Conservation (phyloP, 2,888 invertebrate genomes). For the Mycalesis mineus region DNA sequence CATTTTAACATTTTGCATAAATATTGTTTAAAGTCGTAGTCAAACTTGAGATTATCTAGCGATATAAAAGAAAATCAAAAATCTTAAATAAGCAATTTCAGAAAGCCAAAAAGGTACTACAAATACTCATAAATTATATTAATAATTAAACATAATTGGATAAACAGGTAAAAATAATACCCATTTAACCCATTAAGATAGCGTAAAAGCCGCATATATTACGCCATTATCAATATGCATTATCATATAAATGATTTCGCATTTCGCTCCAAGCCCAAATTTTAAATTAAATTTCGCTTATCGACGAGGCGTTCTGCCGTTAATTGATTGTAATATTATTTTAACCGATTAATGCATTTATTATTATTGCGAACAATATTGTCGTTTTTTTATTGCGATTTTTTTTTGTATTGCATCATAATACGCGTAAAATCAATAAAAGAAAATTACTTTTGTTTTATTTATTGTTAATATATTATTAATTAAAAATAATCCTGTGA, state of each 20-base stretch:
- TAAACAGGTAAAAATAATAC: background rate
- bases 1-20: no score
- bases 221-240: conserved; percentile 20
- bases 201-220: conserved; percentile 14
- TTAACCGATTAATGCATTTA: conserved; percentile 3
- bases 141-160: background rate
- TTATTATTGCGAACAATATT: background rate
- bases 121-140: background rate
- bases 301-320: conserved; percentile 1
- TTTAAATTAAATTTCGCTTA: conserved; percentile 16
- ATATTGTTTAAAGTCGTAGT: no score
- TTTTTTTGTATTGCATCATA: background rate
- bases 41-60: no score
- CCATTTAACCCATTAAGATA: conserved; percentile 18
- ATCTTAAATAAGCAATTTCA: no score
- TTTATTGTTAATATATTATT: no score
- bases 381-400: background rate
- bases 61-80: no score
- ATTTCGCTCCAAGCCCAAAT: conserved; percentile 9
- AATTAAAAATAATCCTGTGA: no score
- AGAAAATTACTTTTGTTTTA: no score
- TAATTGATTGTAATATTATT: conserved; percentile 14
- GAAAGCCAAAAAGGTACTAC: no score
- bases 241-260: conserved; percentile 20
- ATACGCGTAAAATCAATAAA: no score